These are phyloP conservation scores for Diadophis punctatus DNA, from an alignment of 2,113 vertebrate genomes.

Conservation along the genomic window DNA sequence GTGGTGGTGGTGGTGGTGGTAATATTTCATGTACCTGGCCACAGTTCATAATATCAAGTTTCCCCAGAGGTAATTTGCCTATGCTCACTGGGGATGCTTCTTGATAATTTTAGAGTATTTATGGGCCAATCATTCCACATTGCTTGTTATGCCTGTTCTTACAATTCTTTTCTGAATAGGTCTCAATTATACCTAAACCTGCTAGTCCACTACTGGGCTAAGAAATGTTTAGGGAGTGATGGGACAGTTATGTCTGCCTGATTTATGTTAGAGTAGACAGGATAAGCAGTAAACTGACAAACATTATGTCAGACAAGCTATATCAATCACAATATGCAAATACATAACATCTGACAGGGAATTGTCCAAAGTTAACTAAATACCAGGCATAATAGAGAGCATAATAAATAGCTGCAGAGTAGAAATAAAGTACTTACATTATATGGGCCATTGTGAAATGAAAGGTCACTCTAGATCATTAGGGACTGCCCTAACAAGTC, in stretches of 20 bases:
- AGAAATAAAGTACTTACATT: neutral
- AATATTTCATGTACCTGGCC: neutral
- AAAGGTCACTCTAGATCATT: neutral
- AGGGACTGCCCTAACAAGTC: neutral
- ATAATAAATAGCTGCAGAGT: neutral
- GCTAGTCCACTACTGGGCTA: slow-evolving; percentile 21
- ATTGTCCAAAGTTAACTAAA: slow-evolving; percentile 15
- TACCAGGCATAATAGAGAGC: neutral
- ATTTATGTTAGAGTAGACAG: slow-evolving; percentile 7
- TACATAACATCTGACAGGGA: slow-evolving; percentile 20
- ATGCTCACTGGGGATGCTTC: neutral
- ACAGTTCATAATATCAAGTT: neutral
- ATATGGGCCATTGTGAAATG: neutral
- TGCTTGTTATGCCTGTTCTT: neutral
- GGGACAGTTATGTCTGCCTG: slow-evolving; percentile 16
- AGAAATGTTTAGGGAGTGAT: slow-evolving; percentile 22
- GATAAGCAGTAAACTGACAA: slow-evolving; percentile 29
- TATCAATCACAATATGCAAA: slow-evolving; percentile 7
- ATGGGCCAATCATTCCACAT: neutral
- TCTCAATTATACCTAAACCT: neutral
- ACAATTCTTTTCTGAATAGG: neutral
- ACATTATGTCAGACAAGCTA: neutral
- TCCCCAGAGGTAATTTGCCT: neutral
- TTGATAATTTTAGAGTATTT: neutral
- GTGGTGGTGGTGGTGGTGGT: neutral